Evolutionary conservation across 2,888 invertebrate species (phyloP).

Genomic region (Plagodis dolabraria): DNA sequence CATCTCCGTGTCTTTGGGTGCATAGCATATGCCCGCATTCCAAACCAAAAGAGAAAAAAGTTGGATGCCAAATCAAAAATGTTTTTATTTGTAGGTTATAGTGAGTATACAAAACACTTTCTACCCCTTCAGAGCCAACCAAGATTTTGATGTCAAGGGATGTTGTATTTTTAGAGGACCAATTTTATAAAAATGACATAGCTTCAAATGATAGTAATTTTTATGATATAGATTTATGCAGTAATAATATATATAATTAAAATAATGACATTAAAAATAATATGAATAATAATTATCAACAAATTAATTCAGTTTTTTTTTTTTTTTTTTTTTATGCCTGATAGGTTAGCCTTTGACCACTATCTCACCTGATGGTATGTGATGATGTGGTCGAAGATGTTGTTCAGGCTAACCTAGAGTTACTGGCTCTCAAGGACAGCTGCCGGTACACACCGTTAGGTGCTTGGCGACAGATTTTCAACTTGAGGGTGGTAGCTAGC

Average conservation of each 20-base stretch:
- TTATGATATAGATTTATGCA: not conserved
- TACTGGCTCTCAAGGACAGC: too few relatives aligned
- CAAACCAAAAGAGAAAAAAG: constrained; percentile 2
- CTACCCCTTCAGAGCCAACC: not conserved
- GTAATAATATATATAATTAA: not conserved
- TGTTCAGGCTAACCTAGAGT: too few relatives aligned
- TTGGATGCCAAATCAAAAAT: constrained; percentile 2
- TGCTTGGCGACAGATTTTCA: too few relatives aligned
- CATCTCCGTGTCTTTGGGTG: constrained; percentile 11
- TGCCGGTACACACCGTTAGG: too few relatives aligned
- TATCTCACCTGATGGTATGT: too few relatives aligned
- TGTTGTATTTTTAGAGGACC: constrained; percentile 7
- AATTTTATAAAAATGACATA: not conserved
- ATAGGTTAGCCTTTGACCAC: too few relatives aligned
- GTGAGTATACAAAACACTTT: constrained; percentile 4
- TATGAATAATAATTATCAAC: not conserved
- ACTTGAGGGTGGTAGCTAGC: too few relatives aligned
- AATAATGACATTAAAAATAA: constrained; percentile 2
- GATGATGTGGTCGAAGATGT: too few relatives aligned
- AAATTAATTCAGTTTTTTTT: too few relatives aligned
- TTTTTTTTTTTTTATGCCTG: too few relatives aligned
- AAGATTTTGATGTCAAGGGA: not conserved
- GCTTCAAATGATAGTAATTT: not conserved
- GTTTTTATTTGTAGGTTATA: constrained; percentile 12
- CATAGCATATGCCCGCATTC: not conserved